phyloP scores from a whole-genome alignment of 2,113 vertebrate species.

The Terrapene triunguis region DNA sequence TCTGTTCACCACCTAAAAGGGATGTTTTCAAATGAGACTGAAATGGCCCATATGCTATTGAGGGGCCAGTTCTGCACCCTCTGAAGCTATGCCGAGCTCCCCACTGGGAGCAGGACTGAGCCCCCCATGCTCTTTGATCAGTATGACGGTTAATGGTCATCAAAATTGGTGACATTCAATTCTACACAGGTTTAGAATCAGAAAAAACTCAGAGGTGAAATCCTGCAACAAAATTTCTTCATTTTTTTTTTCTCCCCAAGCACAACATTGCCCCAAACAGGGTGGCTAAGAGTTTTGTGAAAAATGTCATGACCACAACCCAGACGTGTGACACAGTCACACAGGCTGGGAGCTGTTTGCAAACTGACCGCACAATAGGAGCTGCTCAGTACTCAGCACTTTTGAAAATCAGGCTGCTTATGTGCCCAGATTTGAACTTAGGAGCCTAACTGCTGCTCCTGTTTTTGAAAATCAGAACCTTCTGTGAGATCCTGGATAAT shows the following conservation, averaged over 20 bases:
- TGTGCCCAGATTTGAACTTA: neutral
- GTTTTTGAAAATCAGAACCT: rapidly evolving
- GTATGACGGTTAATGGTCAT: neutral
- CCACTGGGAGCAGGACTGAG: no score
- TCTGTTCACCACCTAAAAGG: conserved; percentile 85
- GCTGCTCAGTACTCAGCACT: neutral
- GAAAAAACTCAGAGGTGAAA: neutral
- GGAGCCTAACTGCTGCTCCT: neutral
- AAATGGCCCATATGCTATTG: rapidly evolving
- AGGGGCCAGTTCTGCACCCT: no score
- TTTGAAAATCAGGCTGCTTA: neutral
- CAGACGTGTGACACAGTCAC: neutral
- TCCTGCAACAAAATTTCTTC: neutral
- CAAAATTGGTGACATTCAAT: neutral
- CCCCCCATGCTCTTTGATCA: neutral
- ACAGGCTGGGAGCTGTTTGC: neutral
- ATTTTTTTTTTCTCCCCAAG: neutral
- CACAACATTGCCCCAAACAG: neutral
- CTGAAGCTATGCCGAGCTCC: neutral
- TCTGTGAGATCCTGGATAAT: neutral
- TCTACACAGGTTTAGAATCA: neutral
- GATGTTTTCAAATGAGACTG: neutral
- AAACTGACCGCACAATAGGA: neutral
- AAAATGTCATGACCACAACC: neutral
- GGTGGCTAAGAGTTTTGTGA: neutral